These are phyloP conservation scores for Phenganax stokvisi DNA, from an alignment of 92 coral and sea anemone genomes.

Conservation along the genomic window DNA sequence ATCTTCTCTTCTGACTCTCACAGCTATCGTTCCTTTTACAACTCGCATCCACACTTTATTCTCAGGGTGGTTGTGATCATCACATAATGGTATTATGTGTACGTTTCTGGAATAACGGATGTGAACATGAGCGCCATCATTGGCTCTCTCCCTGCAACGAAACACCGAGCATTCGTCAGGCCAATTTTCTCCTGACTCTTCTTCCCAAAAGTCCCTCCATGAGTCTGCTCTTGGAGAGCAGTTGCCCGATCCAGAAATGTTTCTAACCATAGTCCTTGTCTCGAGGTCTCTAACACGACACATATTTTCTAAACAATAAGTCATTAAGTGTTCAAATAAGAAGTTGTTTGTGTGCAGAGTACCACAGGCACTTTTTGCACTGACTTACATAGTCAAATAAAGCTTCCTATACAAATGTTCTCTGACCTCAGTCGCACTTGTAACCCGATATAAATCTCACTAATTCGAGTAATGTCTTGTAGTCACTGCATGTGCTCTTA, in stretches of 20 bases:
- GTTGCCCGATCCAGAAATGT: neutral
- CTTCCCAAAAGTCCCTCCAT: neutral
- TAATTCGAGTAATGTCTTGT: too few relatives aligned
- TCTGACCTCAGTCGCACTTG: too few relatives aligned
- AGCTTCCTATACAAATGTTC: too few relatives aligned
- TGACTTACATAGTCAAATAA: too few relatives aligned
- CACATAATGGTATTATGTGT: conserved; percentile 4
- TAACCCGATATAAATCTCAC: too few relatives aligned
- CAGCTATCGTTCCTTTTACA: neutral
- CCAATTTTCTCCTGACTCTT: neutral
- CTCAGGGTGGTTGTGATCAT: neutral
- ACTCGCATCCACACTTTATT: conserved; percentile 11
- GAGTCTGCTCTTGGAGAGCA: conserved; percentile 12
- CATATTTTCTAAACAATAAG: too few relatives aligned
- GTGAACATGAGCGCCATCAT: conserved; percentile 12
- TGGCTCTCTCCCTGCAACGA: neutral
- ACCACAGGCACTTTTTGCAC: too few relatives aligned
- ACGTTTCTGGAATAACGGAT: neutral
- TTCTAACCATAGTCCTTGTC: too few relatives aligned
- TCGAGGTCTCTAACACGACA: too few relatives aligned
- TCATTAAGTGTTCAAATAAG: too few relatives aligned
- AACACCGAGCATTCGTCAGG: neutral
- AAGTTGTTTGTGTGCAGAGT: too few relatives aligned
- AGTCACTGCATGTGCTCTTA: too few relatives aligned
- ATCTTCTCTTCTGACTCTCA: neutral